Percentiles rank a stretch among this genome's conserved stretches.
These are phyloP conservation scores for Gallirallus australis DNA, from an alignment of 2,797 vertebrate genomes.

Conservation along the genomic window DNA sequence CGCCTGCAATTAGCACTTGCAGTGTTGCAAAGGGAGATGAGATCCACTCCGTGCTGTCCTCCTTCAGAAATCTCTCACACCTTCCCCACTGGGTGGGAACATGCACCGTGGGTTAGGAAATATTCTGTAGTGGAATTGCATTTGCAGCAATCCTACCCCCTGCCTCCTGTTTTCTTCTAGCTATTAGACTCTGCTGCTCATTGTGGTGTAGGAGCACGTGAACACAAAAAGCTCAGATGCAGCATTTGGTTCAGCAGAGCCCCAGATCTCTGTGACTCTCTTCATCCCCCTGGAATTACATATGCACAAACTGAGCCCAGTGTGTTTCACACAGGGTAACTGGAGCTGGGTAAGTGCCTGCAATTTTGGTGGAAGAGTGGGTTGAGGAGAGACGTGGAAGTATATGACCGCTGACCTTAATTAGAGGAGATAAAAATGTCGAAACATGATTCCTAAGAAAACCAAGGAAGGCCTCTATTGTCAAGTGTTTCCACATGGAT, in stretches of 20 bases:
- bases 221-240: neutral
- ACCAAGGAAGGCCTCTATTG: constrained; percentile 14
- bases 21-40: constrained; percentile 36
- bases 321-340: neutral
- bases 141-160: constrained; percentile 42
- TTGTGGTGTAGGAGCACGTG: neutral
- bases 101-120: constrained; percentile 8
- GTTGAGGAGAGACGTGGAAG: constrained; percentile 12
- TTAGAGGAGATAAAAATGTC: constrained; percentile 46
- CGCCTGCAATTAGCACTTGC: constrained; percentile 54
- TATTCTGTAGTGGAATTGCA: neutral
- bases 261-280: neutral
- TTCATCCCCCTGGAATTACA: neutral
- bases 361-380: neutral
- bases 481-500: constrained; percentile 47
- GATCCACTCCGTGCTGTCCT: constrained; percentile 12
- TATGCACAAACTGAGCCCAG: neutral
- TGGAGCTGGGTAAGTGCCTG: neutral
- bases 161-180: neutral
- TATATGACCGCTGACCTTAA: constrained; percentile 2
- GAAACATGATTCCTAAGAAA: constrained; percentile 42
- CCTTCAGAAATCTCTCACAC: constrained; percentile 53
- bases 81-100: constrained; percentile 63
- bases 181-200: neutral
- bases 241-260: neutral